Evolutionary conservation across 2,113 vertebrate genomes (phyloP).

Genomic region (Eolophus roseicapilla): DNA sequence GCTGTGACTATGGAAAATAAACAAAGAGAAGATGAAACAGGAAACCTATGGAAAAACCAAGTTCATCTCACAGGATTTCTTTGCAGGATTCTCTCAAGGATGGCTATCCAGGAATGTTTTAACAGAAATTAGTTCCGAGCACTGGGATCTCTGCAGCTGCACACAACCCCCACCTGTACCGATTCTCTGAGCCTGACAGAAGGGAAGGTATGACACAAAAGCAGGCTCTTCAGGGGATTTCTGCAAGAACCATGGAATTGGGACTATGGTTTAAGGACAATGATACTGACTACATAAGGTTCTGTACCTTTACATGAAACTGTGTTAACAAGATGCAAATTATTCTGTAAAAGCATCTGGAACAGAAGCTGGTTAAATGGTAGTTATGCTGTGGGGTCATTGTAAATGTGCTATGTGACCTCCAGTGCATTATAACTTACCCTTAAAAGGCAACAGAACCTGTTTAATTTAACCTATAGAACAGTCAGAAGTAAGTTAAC

Average conservation of each 20-base stretch:
- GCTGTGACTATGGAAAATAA: neutral
- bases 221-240: neutral
- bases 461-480: neutral
- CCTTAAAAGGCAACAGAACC: neutral
- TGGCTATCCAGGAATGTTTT: neutral
- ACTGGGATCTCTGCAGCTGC: neutral
- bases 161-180: neutral
- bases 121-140: neutral
- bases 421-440: neutral
- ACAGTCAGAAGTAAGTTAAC: neutral
- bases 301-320: neutral
- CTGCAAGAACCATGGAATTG: neutral
- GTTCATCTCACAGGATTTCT: neutral
- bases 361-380: neutral
- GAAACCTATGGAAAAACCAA: neutral
- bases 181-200: neutral
- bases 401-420: neutral
- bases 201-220: neutral
- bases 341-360: neutral
- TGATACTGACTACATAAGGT: neutral
- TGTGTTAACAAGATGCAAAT: neutral
- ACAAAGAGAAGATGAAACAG: neutral
- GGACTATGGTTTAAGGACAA: neutral
- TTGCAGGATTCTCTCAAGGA: neutral
- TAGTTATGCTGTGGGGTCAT: neutral